Evolutionary conservation across 2,888 invertebrate genomes (phyloP), one percentile per base, ranked within the genome.

Genomic region (Chymomyza caudatula): DNA sequence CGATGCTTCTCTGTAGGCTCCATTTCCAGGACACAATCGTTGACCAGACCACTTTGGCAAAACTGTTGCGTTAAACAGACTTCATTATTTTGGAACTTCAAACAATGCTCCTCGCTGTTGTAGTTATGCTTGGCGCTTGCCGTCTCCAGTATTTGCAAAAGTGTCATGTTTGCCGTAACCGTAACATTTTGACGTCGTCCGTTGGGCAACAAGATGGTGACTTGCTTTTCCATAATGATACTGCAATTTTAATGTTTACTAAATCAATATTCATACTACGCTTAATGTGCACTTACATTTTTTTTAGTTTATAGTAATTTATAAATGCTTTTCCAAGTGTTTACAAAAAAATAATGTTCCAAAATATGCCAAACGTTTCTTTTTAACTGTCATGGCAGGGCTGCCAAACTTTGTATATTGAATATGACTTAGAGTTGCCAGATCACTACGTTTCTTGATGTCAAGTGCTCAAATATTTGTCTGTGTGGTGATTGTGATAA

Each of bases 11-110:
- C 92, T 37, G 94, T 92, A 78, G 94, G 92, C 43, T 94, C 93
- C 93, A 98, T 93, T 91, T 98, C 98, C 56, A 98, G 91, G 61
- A 94, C 94, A 49, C 97, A 97, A 92, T 97, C 97, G 90, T 98
- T 98, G 2, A 97, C 95, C 63, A 98, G 91, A 37, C 96, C 96
- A 60, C 96, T 94, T 90, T 96, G 97, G 22, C 97, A 93, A 63
- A 97, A 92, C 60, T 95, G 94, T 49, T 94, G 92, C 51, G 95
- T 94, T 53, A 95, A 91, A 88, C 97, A 97, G 23, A 89, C 76
- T 23, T 94, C 91, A 87, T 94, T 94, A 81, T 95, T 95, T 80
- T 96, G 95, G 89, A 97, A 96, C 87, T 94, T 95, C 8, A 97
- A 91, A 86, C 95, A 94, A 91, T 95, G 96, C 69, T 95, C 94